Evolutionary conservation across 2,797 vertebrate species (phyloP).

Genomic region (Lutra lutra): DNA sequence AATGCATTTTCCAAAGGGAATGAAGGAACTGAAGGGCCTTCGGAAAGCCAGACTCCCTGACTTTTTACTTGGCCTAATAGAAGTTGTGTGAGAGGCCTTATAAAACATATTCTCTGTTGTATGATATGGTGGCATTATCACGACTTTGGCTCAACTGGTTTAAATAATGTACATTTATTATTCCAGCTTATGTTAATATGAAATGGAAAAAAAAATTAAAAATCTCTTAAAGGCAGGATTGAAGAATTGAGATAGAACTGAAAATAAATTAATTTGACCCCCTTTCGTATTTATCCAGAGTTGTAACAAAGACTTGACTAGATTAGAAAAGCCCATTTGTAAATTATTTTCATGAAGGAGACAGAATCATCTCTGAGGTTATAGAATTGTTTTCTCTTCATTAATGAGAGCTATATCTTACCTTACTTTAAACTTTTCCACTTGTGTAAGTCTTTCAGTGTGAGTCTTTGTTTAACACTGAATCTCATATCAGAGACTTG

Average conservation of each 20-base stretch:
- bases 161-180: constrained; percentile 8
- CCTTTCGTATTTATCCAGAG: constrained; percentile 25
- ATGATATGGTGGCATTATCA: background rate
- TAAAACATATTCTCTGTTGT: background rate
- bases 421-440: constrained; percentile 73
- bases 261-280: constrained; percentile 11
- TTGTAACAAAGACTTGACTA: constrained; percentile 31
- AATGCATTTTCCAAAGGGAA: background rate
- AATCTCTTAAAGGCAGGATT: constrained; percentile 16
- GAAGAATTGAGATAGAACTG: constrained; percentile 27
- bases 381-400: background rate
- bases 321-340: constrained; percentile 42
- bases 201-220: background rate
- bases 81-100: background rate
- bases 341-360: constrained; percentile 66
- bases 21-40: background rate
- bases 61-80: background rate
- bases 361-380: constrained; percentile 31
- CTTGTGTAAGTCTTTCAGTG: constrained; percentile 61
- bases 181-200: background rate
- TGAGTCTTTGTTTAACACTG: constrained; percentile 43
- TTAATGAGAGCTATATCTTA: constrained; percentile 38
- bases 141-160: background rate
- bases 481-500: constrained; percentile 64
- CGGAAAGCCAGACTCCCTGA: background rate